phyloP scores from a whole-genome alignment of 2,113 vertebrate genomes.

The Peromyscus polionotus region DNA sequence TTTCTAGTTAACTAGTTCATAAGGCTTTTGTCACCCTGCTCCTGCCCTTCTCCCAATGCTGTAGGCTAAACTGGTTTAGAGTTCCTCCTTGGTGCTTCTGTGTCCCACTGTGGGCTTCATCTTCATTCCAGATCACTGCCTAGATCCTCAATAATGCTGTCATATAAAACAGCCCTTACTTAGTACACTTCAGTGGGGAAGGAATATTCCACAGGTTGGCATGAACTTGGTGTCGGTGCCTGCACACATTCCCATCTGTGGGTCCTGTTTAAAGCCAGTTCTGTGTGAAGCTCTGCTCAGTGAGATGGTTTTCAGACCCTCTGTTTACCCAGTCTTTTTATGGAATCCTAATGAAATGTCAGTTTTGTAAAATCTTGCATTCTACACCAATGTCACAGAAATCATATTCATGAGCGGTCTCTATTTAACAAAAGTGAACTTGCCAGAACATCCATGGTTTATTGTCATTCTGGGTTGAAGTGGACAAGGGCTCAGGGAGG shows the following conservation, averaged over 20 bases:
- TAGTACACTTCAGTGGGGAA: not conserved
- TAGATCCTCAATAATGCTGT: not conserved
- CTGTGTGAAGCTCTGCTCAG: not conserved
- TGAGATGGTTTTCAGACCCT: conserved; percentile 38
- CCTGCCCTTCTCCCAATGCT: not conserved
- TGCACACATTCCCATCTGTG: conserved; percentile 48
- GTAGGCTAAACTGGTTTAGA: conserved; percentile 7
- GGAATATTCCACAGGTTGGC: conserved; percentile 63
- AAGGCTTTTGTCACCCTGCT: conserved; percentile 4
- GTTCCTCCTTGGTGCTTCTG: not conserved
- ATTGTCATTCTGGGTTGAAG: not conserved
- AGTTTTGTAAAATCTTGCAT: not conserved
- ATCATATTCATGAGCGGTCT: not conserved
- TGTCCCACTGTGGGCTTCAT: not conserved
- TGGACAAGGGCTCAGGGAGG: not conserved
- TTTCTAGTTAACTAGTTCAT: not conserved
- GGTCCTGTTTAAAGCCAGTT: conserved; percentile 61
- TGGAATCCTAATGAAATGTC: conserved; percentile 10
- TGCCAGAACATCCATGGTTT: not conserved
- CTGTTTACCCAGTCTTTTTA: conserved; percentile 60
- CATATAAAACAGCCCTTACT: not conserved
- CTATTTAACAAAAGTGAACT: not conserved
- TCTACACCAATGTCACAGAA: not conserved
- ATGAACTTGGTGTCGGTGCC: not conserved
- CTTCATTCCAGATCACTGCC: not conserved